A percentile compares a stretch with the other conserved stretches of the same genome.
These are phyloP conservation scores for Melozone crissalis DNA, from an alignment of 2,113 vertebrate genomes.

Conservation along the genomic window DNA sequence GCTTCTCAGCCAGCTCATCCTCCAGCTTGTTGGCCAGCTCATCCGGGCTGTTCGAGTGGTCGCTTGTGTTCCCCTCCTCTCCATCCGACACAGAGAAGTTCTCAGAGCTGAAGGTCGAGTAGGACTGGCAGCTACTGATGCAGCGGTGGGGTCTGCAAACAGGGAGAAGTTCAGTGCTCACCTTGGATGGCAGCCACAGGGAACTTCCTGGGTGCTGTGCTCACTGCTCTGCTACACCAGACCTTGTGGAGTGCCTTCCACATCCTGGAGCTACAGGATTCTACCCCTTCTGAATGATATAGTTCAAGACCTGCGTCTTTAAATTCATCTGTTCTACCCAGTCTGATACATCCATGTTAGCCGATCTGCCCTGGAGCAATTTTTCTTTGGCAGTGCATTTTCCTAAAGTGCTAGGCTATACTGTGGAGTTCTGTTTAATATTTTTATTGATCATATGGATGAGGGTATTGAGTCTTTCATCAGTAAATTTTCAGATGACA, in stretches of 20 bases:
- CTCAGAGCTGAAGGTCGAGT: constrained; percentile 98
- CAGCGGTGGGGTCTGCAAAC: constrained; percentile 89
- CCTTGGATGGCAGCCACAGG: background rate
- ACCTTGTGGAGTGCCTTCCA: background rate
- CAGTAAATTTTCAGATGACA: background rate
- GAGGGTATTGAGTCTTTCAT: background rate
- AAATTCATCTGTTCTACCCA: background rate
- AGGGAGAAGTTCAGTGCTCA: background rate
- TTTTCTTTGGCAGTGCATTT: background rate
- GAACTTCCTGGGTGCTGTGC: background rate
- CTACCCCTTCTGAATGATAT: background rate
- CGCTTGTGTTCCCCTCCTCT: constrained; percentile 98
- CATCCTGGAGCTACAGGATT: background rate
- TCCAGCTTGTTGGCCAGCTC: constrained; percentile 83
- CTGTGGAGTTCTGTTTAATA: background rate
- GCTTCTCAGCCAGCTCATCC: constrained; percentile 80
- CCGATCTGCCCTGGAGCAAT: background rate
- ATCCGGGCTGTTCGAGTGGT: constrained; percentile 93
- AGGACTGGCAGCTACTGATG: constrained; percentile 96
- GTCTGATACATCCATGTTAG: background rate
- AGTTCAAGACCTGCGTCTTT: background rate
- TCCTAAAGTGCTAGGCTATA: background rate
- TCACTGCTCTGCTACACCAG: background rate
- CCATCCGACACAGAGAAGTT: constrained; percentile 97
- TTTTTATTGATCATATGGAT: background rate